A percentile compares a stretch with the other conserved stretches of the same genome.
Evolutionary conservation across 1,140 invertebrate species (phyloP).

Genomic region (Drosophila ananassae): DNA sequence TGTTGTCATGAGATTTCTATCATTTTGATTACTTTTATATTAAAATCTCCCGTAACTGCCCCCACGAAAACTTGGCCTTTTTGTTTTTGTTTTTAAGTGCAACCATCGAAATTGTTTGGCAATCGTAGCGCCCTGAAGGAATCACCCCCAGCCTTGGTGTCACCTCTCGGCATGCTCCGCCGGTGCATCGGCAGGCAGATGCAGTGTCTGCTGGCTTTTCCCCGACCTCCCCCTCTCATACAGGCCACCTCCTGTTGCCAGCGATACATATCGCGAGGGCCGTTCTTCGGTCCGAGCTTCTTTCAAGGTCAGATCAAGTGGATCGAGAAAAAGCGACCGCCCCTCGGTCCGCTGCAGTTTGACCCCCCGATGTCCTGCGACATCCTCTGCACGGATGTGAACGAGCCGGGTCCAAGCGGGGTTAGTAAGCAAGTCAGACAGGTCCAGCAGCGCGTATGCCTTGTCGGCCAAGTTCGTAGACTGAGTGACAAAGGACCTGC

Average conservation of each 20-base stretch:
- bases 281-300: neutral
- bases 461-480: neutral
- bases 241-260: neutral
- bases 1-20: constrained; percentile 30
- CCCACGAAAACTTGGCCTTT: constrained; percentile 10
- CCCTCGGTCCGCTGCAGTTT: neutral
- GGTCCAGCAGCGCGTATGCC: neutral
- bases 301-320: neutral
- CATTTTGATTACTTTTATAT: constrained; percentile 15
- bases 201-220: constrained; percentile 20
- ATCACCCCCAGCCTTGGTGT: neutral
- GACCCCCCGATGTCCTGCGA: constrained; percentile 28
- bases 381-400: constrained; percentile 27
- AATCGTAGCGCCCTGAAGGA: constrained; percentile 3
- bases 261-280: neutral
- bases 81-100: constrained; percentile 11
- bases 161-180: constrained; percentile 35
- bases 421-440: neutral
- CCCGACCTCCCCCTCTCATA: neutral
- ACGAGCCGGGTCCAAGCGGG: neutral
- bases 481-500: neutral
- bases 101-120: constrained; percentile 22
- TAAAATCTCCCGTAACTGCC: constrained; percentile 29
- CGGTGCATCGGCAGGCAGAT: constrained; percentile 20
- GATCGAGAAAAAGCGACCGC: neutral